Evolutionary conservation across 1,140 invertebrate species (phyloP), one percentile per base, ranked within the genome.

Genomic region (Lepidotrigona ventralis): DNA sequence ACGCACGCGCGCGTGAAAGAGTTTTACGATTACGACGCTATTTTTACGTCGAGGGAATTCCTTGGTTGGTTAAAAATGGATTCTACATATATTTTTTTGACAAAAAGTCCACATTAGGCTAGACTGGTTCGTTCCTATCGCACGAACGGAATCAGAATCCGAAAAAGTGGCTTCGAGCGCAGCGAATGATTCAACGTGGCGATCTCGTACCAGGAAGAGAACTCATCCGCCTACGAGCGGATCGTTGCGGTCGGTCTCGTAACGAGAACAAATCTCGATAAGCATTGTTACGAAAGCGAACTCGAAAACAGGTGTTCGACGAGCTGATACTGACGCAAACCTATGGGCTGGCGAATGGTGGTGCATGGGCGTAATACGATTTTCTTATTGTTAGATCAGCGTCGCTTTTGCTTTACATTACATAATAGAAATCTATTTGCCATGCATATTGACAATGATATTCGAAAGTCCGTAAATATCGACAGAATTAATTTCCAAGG

Each of bases 231-330:
- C 86, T 60, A 88, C 78, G 33, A 75, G 6, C 68, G 5, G 54
- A 56, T 46, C 39, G 63, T 84, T n/a, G 66, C 81, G 19, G 21
- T 17, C 71, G 68, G 8, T 21, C 53, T 79, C 53, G 56, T 69
- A 80, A 76, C 66, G 75, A 69, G 60, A 87, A 68, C 56, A 51
- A 85, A 80, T 87, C 79, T 54, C 71, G 71, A 85, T 87, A 87
- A 88, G 80, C 64, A 74, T 85, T 60, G 77, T 85, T 85, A 69
- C 77, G 76, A 79, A 56, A 73, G 46, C 73, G 39, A 85, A 83
- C 66, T 83, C 46, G 39, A 29, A 80, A 46, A 81, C 71, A 87
- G 29, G 74, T 81, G 79, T 85, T 87, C 46, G 83, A 85, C 5
- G 64, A 54, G 23, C 60, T 68, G 54, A 39, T 58, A 68, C 15